A percentile compares a stretch with the other conserved stretches of the same genome.
Evolutionary conservation across 2,797 vertebrate species (phyloP).

Genomic region (Falco columbarius): DNA sequence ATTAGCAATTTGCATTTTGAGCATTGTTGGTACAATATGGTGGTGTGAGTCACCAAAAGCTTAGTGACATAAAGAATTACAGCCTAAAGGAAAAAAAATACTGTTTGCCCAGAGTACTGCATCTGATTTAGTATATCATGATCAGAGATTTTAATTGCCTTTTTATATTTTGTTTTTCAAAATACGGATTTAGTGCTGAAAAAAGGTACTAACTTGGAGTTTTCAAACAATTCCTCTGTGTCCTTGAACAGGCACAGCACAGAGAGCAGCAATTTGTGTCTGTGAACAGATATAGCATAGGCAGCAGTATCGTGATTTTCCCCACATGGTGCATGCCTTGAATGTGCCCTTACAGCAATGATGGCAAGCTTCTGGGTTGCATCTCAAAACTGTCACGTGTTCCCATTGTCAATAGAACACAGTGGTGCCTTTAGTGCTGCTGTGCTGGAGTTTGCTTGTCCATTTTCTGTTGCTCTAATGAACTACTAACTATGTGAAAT

Average conservation of each 20-base stretch:
- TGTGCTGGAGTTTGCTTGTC: background rate
- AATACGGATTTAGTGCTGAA: background rate
- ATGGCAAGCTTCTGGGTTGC: background rate
- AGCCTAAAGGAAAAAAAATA: background rate
- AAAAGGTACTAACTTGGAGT: background rate
- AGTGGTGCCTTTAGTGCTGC: background rate
- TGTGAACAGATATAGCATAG: background rate
- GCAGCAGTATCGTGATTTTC: background rate
- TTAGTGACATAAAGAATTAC: background rate
- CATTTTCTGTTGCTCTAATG: background rate
- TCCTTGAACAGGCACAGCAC: background rate
- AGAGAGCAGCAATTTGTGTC: background rate
- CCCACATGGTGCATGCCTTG: background rate
- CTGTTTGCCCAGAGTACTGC: background rate
- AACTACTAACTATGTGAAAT: background rate
- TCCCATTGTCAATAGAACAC: background rate
- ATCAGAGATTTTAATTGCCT: background rate
- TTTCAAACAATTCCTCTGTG: background rate
- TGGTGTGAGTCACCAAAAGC: conserved; percentile 44
- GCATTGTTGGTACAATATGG: conserved; percentile 1
- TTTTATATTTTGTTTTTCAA: conserved; percentile 1
- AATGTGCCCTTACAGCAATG: background rate
- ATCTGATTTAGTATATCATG: background rate
- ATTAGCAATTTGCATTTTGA: conserved; percentile 50
- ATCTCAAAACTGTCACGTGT: accelerated